These are phyloP conservation scores for Cyclophora punctaria DNA, from an alignment of 2,888 invertebrate species.

Conservation along the genomic window DNA sequence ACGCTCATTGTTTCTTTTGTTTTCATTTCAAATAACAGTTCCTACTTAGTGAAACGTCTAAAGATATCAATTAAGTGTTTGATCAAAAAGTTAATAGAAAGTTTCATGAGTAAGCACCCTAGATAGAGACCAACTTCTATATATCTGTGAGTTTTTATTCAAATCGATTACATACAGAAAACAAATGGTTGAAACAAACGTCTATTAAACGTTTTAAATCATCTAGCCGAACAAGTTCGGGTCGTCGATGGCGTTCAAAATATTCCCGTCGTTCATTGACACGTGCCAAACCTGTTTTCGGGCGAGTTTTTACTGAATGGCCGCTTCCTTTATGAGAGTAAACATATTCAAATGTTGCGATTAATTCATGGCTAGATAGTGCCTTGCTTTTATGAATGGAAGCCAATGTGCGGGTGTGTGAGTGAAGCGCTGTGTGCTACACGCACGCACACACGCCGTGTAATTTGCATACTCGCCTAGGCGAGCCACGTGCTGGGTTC, in stretches of 20 bases:
- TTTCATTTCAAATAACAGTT: background rate
- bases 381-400: slow-evolving; percentile 72
- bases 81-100: too few species aligned
- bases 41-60: too few species aligned
- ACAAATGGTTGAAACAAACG: slow-evolving; percentile 48
- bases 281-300: slow-evolving; percentile 72
- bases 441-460: slow-evolving; percentile 35
- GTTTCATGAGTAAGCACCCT: too few species aligned
- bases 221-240: slow-evolving; percentile 50
- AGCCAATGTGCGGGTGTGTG: slow-evolving; percentile 45
- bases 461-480: slow-evolving; percentile 66
- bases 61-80: too few species aligned
- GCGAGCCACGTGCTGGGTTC: slow-evolving; percentile 62
- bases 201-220: slow-evolving; percentile 66
- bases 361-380: slow-evolving; percentile 74
- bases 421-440: slow-evolving; percentile 36
- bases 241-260: slow-evolving; percentile 59
- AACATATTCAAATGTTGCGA: slow-evolving; percentile 75
- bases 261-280: slow-evolving; percentile 72
- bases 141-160: too few species aligned
- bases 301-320: slow-evolving; percentile 70
- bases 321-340: slow-evolving; percentile 72
- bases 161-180: slow-evolving; percentile 34
- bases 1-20: slow-evolving; percentile 10
- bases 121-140: too few species aligned